A percentile compares a stretch with the other conserved stretches of the same genome.
phyloP scores from a whole-genome alignment of 2,797 vertebrate genomes.

The Merluccius polli region DNA sequence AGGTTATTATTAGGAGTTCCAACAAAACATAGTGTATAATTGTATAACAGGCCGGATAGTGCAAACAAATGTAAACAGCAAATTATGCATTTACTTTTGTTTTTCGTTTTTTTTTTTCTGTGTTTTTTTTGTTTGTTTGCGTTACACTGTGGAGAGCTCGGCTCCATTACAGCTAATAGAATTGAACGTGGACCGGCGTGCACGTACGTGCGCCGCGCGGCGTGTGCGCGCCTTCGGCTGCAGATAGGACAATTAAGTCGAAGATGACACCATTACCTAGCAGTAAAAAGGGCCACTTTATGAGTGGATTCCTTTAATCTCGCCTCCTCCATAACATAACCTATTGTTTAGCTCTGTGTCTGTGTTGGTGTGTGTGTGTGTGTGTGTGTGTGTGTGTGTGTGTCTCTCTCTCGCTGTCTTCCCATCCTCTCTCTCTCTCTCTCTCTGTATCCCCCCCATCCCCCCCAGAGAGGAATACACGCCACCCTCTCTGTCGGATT shows the following conservation, averaged over 20 bases:
- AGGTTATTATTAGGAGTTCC: too few species aligned
- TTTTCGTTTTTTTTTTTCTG: too few species aligned
- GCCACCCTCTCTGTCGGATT: conserved; percentile 47
- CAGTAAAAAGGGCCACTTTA: conserved; percentile 11
- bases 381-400: background rate
- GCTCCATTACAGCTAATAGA: background rate
- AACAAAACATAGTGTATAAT: too few species aligned
- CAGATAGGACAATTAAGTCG: conserved; percentile 26
- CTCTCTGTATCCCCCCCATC: conserved; percentile 4
- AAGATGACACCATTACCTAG: conserved; percentile 35
- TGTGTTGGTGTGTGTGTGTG: background rate
- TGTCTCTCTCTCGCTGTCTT: background rate
- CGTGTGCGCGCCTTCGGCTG: background rate
- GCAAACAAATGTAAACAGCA: too few species aligned
- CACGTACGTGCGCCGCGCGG: background rate
- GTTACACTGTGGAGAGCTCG: too few species aligned
- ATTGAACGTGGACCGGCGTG: background rate
- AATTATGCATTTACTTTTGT: too few species aligned
- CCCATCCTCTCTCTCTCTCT: conserved; percentile 9
- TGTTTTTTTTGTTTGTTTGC: too few species aligned
- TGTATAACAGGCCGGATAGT: too few species aligned
- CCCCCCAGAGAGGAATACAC: conserved; percentile 17
- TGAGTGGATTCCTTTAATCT: conserved; percentile 21
- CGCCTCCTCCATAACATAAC: conserved; percentile 30
- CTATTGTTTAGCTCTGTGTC: conserved; percentile 35